These are phyloP conservation scores for Pyrgilauda ruficollis DNA, from an alignment of 2,113 vertebrate genomes.

Conservation along the genomic window DNA sequence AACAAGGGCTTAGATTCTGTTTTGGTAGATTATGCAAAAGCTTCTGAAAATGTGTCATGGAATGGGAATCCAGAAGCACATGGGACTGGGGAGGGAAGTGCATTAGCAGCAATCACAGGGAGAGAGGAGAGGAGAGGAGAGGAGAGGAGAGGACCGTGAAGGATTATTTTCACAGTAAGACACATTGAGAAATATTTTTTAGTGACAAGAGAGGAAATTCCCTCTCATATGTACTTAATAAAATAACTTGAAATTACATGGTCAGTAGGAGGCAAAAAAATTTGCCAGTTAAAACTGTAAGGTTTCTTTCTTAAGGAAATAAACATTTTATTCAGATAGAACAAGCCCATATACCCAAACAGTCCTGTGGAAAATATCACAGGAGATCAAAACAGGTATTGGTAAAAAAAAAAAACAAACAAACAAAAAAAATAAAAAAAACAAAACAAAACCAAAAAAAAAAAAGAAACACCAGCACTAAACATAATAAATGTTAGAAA, in stretches of 20 bases:
- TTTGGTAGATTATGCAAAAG: background rate
- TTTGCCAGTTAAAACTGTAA: background rate
- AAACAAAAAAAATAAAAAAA: background rate
- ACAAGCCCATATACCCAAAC: background rate
- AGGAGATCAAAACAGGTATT: background rate
- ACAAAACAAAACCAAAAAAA: background rate
- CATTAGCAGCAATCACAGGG: background rate
- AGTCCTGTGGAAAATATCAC: background rate
- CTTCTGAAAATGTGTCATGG: background rate
- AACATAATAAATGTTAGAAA: background rate
- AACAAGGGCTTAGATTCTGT: background rate
- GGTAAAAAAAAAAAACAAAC: background rate
- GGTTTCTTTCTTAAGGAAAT: background rate
- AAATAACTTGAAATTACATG: background rate
- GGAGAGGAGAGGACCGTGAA: background rate
- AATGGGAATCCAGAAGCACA: background rate
- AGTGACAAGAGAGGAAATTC: background rate
- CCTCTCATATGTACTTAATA: background rate
- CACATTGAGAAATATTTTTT: background rate
- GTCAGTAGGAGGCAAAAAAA: background rate
- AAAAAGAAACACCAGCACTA: background rate
- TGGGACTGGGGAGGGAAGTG: background rate
- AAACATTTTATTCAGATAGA: background rate
- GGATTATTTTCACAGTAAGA: background rate
- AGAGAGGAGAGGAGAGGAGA: background rate